A percentile compares a stretch with the other conserved stretches of the same genome.
Evolutionary conservation across 2,113 vertebrate species (phyloP).

Genomic region (Brachyhypopomus occidentalis): DNA sequence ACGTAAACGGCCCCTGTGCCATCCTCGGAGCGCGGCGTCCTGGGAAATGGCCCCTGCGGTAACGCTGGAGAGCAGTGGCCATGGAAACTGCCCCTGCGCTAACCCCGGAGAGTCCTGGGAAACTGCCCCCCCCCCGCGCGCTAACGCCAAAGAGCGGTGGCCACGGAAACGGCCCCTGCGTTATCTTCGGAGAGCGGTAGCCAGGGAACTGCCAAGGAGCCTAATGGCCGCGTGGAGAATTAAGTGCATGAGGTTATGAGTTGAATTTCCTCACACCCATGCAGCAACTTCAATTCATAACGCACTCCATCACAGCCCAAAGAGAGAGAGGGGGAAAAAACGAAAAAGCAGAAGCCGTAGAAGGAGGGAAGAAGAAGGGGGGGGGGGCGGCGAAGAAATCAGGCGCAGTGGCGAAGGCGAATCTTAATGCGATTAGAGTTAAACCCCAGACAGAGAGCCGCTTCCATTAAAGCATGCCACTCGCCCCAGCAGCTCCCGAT

Average conservation of each 20-base stretch:
- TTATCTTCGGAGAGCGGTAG: conserved; percentile 31
- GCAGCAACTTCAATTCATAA: conserved; percentile 69
- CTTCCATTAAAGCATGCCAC: conserved; percentile 78
- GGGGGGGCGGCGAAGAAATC: conserved; percentile 61
- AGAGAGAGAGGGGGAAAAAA: neutral
- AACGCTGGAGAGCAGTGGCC: too few species aligned
- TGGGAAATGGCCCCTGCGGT: too few species aligned
- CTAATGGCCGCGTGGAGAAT: conserved; percentile 56
- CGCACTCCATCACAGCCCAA: conserved; percentile 71
- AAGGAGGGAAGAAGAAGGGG: neutral
- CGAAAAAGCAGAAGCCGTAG: neutral
- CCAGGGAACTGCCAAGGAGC: conserved; percentile 54
- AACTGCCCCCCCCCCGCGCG: too few species aligned
- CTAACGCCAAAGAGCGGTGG: too few species aligned
- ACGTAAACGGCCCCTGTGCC: too few species aligned
- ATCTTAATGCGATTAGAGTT: conserved; percentile 79
- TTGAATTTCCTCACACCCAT: conserved; percentile 58
- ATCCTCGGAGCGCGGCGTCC: too few species aligned
- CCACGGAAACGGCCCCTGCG: conserved; percentile 24
- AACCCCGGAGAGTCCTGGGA: too few species aligned
- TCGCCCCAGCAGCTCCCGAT: conserved; percentile 75
- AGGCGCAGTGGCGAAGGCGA: conserved; percentile 70
- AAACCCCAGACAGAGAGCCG: conserved; percentile 77
- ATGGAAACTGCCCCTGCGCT: too few species aligned
- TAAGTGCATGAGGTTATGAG: conserved; percentile 62